Base-by-base conservation (phyloP, 2,888 invertebrate species). In the Drosophila hamatofila region DNA sequence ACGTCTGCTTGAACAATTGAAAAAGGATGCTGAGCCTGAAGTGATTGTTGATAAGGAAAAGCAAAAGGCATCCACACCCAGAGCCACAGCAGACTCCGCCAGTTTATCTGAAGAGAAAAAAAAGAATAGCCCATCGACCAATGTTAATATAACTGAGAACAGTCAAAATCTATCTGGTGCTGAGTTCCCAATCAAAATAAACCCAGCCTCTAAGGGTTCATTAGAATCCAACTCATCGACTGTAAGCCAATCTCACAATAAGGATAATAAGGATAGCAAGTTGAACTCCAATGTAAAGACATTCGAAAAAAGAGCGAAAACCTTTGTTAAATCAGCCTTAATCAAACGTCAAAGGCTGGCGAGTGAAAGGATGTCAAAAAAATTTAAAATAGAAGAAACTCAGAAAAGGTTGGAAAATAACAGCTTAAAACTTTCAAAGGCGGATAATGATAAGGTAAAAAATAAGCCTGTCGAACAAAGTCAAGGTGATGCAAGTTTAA, bases 301-400 rank as follows among this genome's bases (percentile, higher is more conserved):
- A 7, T 46, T 66, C 14, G 39, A 27, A 35, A 35, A 2, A 0
- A 33, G 58, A 21, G 58, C 21, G 2, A 33, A n/a, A n/a, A 46
- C 25, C 12, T 66, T 66, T 48, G 6, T 69, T 6, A 21, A 23
- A 18, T 18, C 37, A 18, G 18, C 30, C 25, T 9, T 37, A 23
- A 2, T 2, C 1, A 42, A 2, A 2, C 3, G 2, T 23, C 23
- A 23, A 44, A 16, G 16, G 7, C 7, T 44, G 14, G 0, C 23
- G 44, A 14, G 21, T n/a, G 14, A 37, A 3, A 23, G 12, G 16
- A 6, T 2, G 0, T 16, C 35, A 2, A 35, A 35, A 23, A 21
- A 37, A 25, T 2, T 4, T 2, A 25, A 46, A 46, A 25, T 46
- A 46, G 5, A 4, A 12, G 37, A 41, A 18, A 7, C 18, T 27